These are phyloP conservation scores for Ichneumoninae sp. DNA, from an alignment of 2,888 invertebrate species.

Conservation along the genomic window DNA sequence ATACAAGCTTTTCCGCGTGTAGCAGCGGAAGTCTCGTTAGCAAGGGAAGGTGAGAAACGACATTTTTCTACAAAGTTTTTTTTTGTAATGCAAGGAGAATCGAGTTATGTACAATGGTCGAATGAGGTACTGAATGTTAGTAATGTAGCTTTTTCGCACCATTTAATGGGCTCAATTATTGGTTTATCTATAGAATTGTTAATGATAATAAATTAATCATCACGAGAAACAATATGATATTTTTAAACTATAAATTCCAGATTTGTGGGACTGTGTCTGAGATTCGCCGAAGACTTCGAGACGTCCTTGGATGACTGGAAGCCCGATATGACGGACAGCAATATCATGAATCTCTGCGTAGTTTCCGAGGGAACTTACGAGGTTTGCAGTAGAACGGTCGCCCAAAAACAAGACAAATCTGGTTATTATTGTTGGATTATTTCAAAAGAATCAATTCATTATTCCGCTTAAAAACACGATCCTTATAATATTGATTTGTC, in stretches of 20 bases:
- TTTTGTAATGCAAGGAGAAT: background rate
- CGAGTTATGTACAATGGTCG: background rate
- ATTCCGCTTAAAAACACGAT: constrained; percentile 24
- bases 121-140: background rate
- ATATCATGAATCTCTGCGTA: constrained; percentile 95
- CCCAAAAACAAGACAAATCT: constrained; percentile 90
- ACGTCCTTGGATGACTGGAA: constrained; percentile 99
- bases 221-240: no score
- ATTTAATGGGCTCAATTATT: background rate
- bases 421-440: constrained; percentile 85
- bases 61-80: constrained; percentile 33
- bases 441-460: constrained; percentile 21
- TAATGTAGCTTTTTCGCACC: background rate
- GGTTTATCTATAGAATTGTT: background rate
- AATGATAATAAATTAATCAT: background rate
- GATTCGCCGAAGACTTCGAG: constrained; percentile 99
- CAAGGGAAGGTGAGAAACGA: constrained; percentile 87
- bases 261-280: constrained; percentile 95
- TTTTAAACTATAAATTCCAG: constrained; percentile 83
- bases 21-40: constrained; percentile 98
- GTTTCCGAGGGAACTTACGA: constrained; percentile 99
- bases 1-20: constrained; percentile 98
- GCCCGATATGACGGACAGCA: constrained; percentile 92
- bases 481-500: constrained; percentile 14
- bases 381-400: constrained; percentile 96